These are phyloP conservation scores for Oxyura jamaicensis DNA, from an alignment of 2,113 vertebrate species.

Conservation along the genomic window DNA sequence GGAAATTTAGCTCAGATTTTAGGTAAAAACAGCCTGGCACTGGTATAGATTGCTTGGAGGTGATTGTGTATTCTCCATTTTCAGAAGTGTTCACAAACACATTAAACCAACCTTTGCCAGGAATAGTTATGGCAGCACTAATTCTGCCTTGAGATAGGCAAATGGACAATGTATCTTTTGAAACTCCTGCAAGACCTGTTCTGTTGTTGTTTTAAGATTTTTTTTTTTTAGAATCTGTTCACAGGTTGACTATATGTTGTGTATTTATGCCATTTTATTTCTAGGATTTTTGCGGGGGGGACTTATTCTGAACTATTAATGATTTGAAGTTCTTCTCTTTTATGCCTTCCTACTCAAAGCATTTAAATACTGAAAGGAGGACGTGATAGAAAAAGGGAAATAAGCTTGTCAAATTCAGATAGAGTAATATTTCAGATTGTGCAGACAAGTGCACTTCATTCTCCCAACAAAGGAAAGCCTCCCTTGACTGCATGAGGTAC, in stretches of 20 bases:
- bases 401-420: neutral
- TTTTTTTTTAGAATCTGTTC: neutral
- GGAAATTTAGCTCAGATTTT: neutral
- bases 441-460: neutral
- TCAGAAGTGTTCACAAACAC: neutral
- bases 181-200: neutral
- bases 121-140: neutral
- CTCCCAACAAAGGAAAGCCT: neutral
- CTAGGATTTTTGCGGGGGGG: neutral
- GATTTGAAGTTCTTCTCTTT: neutral
- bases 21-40: neutral
- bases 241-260: neutral
- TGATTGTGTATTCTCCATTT: neutral
- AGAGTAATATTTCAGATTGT: neutral
- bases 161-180: neutral
- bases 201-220: neutral
- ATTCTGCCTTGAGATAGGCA: neutral
- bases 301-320: neutral
- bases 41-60: neutral
- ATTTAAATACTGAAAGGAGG: neutral
- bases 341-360: neutral
- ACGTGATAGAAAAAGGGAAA: neutral
- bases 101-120: neutral
- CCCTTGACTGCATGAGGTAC: rapidly evolving
- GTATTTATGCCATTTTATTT: neutral